These are phyloP conservation scores for Drosophila macrospina DNA, from an alignment of 2,888 invertebrate genomes.

Conservation along the genomic window DNA sequence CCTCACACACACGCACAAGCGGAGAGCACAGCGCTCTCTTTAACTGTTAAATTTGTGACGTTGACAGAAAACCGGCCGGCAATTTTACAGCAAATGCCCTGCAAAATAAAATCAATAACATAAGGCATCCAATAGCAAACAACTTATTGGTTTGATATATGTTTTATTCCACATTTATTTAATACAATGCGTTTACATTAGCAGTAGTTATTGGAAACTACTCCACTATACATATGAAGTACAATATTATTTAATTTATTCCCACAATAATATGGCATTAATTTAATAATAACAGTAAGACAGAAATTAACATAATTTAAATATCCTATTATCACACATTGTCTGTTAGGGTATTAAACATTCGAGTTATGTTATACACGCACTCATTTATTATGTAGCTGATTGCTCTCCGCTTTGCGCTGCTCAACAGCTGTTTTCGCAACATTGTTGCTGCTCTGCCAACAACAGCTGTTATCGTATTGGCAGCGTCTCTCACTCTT, in stretches of 20 bases:
- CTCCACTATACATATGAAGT: no score
- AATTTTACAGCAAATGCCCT: constrained; percentile 45
- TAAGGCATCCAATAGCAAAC: neutral
- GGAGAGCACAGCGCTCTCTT: constrained; percentile 52
- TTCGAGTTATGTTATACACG: neutral
- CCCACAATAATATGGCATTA: no score
- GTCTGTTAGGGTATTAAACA: constrained; percentile 8
- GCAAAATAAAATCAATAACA: constrained; percentile 10
- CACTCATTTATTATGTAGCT: constrained; percentile 43
- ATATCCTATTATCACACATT: neutral
- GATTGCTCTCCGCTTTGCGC: constrained; percentile 23
- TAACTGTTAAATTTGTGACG: constrained; percentile 76
- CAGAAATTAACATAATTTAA: neutral
- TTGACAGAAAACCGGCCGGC: constrained; percentile 78
- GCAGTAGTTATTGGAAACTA: neutral
- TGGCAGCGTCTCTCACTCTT: constrained; percentile 30
- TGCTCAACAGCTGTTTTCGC: constrained; percentile 80
- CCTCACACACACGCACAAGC: constrained; percentile 9
- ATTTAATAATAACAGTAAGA: no score
- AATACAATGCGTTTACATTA: neutral
- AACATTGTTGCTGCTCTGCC: constrained; percentile 71
- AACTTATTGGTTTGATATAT: neutral
- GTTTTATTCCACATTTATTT: neutral
- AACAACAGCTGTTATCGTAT: constrained; percentile 67
- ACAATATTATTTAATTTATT: no score